Conservation (phyloP, 2,888 invertebrate genomes). For the Hypselothyrea guttata region DNA sequence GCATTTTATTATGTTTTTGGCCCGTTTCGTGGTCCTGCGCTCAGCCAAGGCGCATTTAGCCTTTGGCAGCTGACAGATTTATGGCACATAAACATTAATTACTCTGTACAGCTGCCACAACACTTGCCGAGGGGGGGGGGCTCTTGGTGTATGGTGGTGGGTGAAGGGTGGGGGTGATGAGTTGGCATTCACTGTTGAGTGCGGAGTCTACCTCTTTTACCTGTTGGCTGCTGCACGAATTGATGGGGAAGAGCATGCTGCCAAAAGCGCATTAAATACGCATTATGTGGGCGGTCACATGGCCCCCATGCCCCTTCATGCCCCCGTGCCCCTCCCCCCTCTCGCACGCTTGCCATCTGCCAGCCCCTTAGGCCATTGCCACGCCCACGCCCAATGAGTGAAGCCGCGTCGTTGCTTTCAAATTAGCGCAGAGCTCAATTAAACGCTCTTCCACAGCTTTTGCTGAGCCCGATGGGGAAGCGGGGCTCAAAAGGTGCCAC, state of each 20-base stretch:
- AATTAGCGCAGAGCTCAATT: constrained; percentile 72
- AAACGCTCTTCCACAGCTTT: constrained; percentile 37
- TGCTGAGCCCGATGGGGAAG: too few relatives aligned
- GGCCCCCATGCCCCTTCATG: not conserved
- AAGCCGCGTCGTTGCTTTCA: constrained; percentile 67
- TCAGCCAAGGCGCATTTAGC: constrained; percentile 18
- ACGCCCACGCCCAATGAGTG: constrained; percentile 31
- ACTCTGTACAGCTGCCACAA: constrained; percentile 1
- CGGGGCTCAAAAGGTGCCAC: too few relatives aligned
- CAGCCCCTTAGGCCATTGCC: not conserved
- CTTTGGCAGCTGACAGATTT: constrained; percentile 49
- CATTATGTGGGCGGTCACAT: constrained; percentile 45
- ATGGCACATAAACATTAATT: constrained; percentile 49
- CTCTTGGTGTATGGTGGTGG: not conserved
- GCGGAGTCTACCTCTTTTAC: constrained; percentile 27
- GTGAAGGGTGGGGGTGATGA: not conserved
- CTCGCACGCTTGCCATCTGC: not conserved
- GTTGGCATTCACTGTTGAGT: too few relatives aligned
- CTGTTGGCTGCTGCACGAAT: constrained; percentile 33
- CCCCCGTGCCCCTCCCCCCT: not conserved
- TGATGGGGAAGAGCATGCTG: constrained; percentile 12
- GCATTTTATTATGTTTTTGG: not conserved
- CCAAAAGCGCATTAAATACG: constrained; percentile 68
- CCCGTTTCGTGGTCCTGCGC: too few relatives aligned
- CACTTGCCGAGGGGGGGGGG: not conserved